Conservation (phyloP, 2,797 vertebrate species). For the Muraenolepis orangiensis region DNA sequence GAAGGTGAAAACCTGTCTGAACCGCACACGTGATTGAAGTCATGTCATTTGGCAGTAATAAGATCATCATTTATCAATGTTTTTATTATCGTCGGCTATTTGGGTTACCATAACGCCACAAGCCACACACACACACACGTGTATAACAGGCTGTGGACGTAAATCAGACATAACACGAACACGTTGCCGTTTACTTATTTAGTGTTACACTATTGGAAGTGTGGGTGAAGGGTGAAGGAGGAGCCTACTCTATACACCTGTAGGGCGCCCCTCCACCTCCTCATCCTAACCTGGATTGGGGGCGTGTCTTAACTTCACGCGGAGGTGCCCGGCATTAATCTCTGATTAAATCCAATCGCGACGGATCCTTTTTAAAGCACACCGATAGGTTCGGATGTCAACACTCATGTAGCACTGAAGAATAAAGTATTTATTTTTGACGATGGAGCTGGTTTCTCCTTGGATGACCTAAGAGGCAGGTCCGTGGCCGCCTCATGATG, state of each 20-base stretch:
- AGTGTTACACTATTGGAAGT: too few relatives aligned
- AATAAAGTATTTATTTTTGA: too few relatives aligned
- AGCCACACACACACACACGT: neutral
- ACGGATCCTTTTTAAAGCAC: neutral
- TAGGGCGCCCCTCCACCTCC: constrained; percentile 28
- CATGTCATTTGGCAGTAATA: neutral
- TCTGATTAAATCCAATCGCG: constrained; percentile 29
- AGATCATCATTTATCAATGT: neutral
- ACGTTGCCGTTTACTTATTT: too few relatives aligned
- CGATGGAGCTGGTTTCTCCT: constrained; percentile 62
- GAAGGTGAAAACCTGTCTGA: constrained; percentile 57
- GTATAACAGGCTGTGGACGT: neutral
- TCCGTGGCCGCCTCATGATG: constrained; percentile 78
- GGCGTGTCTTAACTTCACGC: constrained; percentile 55
- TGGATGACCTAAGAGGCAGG: constrained; percentile 69
- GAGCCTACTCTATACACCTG: neutral
- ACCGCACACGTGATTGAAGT: constrained; percentile 7
- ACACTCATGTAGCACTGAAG: neutral
- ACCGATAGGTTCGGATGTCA: neutral
- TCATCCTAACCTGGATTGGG: constrained; percentile 27
- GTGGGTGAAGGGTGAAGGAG: constrained; percentile 64
- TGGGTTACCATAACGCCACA: neutral
- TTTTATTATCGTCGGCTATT: neutral
- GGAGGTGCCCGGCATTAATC: constrained; percentile 19
- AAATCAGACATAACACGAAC: too few relatives aligned